These are phyloP conservation scores for Rhea americana DNA, from an alignment of 2,113 vertebrate genomes.

Conservation along the genomic window DNA sequence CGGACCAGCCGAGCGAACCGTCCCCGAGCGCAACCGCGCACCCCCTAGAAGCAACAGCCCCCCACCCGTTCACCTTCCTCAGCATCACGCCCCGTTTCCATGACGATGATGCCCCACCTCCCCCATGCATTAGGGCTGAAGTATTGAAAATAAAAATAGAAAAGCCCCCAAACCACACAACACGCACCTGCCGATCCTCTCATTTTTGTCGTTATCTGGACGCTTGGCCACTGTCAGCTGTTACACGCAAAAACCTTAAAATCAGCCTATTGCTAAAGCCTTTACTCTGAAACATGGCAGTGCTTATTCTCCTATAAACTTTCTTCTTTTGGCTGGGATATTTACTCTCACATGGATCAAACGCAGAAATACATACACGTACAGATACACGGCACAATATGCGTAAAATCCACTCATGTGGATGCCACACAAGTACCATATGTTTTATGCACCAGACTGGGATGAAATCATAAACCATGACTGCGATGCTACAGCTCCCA, in stretches of 20 bases:
- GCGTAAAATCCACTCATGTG: background rate
- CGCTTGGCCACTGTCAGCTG: background rate
- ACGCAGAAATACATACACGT: background rate
- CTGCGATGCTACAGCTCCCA: background rate
- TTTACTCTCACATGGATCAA: background rate
- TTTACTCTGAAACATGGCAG: background rate
- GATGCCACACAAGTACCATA: background rate
- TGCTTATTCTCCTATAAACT: background rate
- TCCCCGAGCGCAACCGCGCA: background rate
- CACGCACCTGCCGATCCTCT: background rate
- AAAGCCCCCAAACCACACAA: background rate
- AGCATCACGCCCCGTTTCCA: background rate
- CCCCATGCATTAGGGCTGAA: background rate
- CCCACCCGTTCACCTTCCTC: background rate
- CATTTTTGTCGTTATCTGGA: background rate
- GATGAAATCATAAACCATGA: constrained; percentile 9
- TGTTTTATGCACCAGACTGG: background rate
- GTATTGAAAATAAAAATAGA: background rate
- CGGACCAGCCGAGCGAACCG: background rate
- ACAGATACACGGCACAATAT: background rate
- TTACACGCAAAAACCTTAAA: background rate
- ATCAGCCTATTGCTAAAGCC: background rate
- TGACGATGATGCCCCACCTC: background rate
- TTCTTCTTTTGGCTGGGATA: background rate
- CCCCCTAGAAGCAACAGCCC: background rate